Conservation (phyloP, 1,140 invertebrate species). For the Manduca sexta region DNA sequence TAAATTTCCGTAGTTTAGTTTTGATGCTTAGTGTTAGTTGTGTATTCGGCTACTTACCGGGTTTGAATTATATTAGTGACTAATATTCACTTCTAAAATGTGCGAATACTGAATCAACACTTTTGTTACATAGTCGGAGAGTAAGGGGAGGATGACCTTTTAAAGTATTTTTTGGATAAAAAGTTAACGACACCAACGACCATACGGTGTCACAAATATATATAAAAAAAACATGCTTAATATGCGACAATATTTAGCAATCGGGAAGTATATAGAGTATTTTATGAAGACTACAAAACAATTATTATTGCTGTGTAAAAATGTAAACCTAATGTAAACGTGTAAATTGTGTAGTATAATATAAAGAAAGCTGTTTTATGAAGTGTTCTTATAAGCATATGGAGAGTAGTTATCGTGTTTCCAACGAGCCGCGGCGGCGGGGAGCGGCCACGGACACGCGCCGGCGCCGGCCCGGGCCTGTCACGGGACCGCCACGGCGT, state of each 20-base stretch:
- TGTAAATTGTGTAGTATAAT: conserved; percentile 72
- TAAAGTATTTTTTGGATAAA: conserved; percentile 41
- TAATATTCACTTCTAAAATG: conserved; percentile 30
- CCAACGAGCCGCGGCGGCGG: conserved; percentile 1
- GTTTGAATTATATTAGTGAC: conserved; percentile 39
- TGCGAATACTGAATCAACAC: no score
- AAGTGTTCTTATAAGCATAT: conserved; percentile 69
- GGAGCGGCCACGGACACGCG: neutral
- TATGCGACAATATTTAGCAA: conserved; percentile 71
- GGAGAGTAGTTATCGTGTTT: conserved; percentile 38
- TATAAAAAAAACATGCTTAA: conserved; percentile 53
- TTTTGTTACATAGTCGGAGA: conserved; percentile 23
- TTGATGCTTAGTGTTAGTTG: conserved; percentile 38
- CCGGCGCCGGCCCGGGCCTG: neutral
- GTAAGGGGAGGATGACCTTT: conserved; percentile 23
- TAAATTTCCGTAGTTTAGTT: conserved; percentile 48
- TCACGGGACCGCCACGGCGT: neutral
- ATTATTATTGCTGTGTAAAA: conserved; percentile 71
- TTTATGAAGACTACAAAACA: conserved; percentile 67
- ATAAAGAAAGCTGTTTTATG: conserved; percentile 68
- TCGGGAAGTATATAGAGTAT: conserved; percentile 65
- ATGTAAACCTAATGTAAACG: conserved; percentile 70
- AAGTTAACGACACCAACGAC: conserved; percentile 42
- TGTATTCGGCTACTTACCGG: conserved; percentile 38
- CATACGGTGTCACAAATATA: conserved; percentile 39